A percentile compares a stretch with the other conserved stretches of the same genome.
Conservation (phyloP, 2,113 vertebrate species). For the Lagopus leucura region DNA sequence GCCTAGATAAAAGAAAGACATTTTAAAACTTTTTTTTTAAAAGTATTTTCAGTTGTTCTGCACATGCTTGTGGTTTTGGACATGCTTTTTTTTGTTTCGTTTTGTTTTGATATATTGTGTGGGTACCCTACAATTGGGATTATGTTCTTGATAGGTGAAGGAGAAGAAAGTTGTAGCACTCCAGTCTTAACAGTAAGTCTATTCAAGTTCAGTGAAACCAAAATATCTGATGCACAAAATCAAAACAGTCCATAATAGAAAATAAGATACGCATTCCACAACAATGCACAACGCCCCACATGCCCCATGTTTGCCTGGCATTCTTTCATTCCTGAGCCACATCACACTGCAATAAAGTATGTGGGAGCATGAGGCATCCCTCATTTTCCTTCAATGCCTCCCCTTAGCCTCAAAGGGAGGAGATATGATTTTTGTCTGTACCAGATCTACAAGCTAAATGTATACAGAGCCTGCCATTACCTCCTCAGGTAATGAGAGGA, state of each 20-base stretch:
- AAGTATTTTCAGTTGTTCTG: not conserved
- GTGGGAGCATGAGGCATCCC: not conserved
- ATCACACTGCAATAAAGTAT: not conserved
- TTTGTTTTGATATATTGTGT: not conserved
- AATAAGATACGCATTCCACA: not conserved
- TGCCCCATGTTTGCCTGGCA: not conserved
- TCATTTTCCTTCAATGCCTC: conserved; percentile 1
- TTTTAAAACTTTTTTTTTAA: not conserved
- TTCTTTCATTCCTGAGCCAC: conserved; percentile 18
- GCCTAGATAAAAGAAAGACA: not conserved
- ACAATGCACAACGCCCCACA: not conserved
- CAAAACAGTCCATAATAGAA: not conserved
- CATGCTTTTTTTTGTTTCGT: not conserved
- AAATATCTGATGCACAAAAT: not conserved
- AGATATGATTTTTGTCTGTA: not conserved
- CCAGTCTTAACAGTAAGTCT: not conserved
- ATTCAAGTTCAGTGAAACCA: not conserved
- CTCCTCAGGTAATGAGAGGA: not conserved
- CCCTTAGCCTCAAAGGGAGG: not conserved
- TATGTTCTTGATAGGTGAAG: not conserved
- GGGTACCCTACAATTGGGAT: not conserved
- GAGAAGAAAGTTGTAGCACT: not conserved
- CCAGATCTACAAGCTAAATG: not conserved
- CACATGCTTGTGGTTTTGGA: not conserved
- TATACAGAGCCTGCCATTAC: not conserved